Base-by-base conservation (phyloP, 2,888 invertebrate species). In the Amitus sp. region DNA sequence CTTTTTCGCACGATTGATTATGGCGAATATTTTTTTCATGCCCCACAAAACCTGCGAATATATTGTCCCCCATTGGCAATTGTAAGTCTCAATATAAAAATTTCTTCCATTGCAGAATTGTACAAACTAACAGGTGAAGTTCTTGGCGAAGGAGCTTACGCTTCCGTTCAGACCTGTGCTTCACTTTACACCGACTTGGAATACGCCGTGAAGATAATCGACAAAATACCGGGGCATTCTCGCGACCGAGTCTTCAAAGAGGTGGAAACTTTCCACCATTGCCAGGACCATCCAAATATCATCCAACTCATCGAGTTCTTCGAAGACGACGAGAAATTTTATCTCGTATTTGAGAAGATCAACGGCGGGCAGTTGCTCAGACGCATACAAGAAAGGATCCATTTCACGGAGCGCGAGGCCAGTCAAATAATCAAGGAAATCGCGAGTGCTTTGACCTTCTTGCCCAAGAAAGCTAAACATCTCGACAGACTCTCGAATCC, bases 221-320 rank as follows among this genome's bases (percentile, higher is more conserved):
- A 95, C 84, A 97, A 97, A 84, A 93, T 94, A 79, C 94, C 95
- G 71, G 94, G 94, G 68, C 96, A 96, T 85, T 95, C 95, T 77
- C 90, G 98, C 74, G 93, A 92, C 78, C 89, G 98, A 79, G 95
- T 98, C 75, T 95, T 98, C 87, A 94, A 96, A 75, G 98, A 98
- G 85, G 97, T 98, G 79, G 98, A 98, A 86, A 98, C 96, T 70
- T 98, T 98, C 88, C 95, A 97, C 85, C 94, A 97, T 85, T 98
- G 98, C 85, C 93, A 95, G 84, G 95, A 95, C 73, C 97, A 98
- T 86, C 93, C 94, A 65, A 96, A 98, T 84, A 97, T 99, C 84
- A 93, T 98, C 82, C 96, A 98, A 85, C 89, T 99, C 83, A 92
- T 95, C 76, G 98, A 98, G 84, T 95, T 94, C 86, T 95, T 96